Evolutionary conservation across 2,797 vertebrate species (phyloP).

Genomic region (Zalophus californianus): DNA sequence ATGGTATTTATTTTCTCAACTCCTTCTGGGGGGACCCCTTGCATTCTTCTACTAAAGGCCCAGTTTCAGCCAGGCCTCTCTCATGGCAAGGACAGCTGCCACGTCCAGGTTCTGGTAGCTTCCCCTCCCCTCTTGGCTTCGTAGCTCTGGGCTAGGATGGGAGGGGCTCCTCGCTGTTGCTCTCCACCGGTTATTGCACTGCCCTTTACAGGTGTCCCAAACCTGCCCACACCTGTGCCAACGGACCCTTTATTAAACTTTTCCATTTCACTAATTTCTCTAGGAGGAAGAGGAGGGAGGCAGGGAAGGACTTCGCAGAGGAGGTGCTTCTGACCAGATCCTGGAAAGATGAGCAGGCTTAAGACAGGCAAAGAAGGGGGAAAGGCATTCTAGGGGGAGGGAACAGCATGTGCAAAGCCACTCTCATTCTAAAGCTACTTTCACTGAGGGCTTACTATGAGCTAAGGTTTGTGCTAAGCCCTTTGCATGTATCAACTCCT

Average conservation of each 20-base stretch:
- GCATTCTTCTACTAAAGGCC: neutral
- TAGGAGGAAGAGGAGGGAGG: neutral
- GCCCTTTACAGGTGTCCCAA: neutral
- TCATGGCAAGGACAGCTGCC: neutral
- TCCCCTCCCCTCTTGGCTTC: neutral
- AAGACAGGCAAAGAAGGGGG: neutral
- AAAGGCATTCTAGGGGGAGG: neutral
- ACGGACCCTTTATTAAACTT: neutral
- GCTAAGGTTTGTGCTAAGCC: neutral
- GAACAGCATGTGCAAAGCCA: neutral
- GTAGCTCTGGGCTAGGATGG: neutral
- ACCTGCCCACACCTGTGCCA: neutral
- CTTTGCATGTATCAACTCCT: neutral
- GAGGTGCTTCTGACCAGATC: neutral
- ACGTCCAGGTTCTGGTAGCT: neutral
- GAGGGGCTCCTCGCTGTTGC: neutral
- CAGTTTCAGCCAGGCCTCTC: neutral
- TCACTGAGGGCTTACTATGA: neutral
- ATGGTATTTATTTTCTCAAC: neutral
- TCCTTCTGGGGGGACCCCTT: neutral
- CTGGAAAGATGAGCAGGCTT: neutral
- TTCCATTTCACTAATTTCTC: neutral
- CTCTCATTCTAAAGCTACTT: neutral
- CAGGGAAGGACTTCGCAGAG: neutral
- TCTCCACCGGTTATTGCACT: neutral